These are phyloP conservation scores for Hypolimnas misippus DNA, from an alignment of 2,888 invertebrate genomes.

Conservation along the genomic window DNA sequence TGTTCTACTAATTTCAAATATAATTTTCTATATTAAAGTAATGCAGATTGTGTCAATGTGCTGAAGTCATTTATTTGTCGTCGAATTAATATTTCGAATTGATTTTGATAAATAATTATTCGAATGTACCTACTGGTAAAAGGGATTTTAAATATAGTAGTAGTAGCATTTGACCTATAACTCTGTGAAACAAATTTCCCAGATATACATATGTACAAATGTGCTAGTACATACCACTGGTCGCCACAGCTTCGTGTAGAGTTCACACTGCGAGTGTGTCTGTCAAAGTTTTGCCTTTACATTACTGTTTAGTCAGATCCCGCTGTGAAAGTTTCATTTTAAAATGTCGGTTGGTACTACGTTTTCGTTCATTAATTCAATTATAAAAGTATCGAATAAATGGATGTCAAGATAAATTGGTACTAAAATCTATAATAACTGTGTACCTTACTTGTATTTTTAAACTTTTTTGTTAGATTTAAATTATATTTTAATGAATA, in stretches of 20 bases:
- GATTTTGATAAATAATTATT: no score
- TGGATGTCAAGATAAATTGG: not conserved
- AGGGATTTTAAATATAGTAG: no score
- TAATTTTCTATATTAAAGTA: no score
- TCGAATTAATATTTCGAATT: no score
- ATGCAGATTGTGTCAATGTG: no score
- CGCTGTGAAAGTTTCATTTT: not conserved
- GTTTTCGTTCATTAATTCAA: not conserved
- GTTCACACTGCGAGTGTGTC: not conserved
- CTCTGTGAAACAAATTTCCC: not conserved
- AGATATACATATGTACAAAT: not conserved
- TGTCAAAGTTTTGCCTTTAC: slow-evolving; percentile 9
- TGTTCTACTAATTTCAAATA: no score
- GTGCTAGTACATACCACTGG: not conserved
- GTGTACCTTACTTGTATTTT: no score
- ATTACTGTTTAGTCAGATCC: slow-evolving; percentile 1
- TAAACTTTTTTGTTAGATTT: no score
- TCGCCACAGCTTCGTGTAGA: not conserved
- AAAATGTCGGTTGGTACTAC: not conserved
- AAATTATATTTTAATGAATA: no score
- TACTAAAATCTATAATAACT: no score
- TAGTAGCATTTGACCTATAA: not conserved
- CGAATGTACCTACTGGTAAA: no score
- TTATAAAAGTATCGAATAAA: not conserved
- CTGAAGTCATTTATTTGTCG: no score